Percentiles rank a stretch among this genome's conserved stretches.
Conservation (phyloP, 2,113 vertebrate species). For the Alces alces region DNA sequence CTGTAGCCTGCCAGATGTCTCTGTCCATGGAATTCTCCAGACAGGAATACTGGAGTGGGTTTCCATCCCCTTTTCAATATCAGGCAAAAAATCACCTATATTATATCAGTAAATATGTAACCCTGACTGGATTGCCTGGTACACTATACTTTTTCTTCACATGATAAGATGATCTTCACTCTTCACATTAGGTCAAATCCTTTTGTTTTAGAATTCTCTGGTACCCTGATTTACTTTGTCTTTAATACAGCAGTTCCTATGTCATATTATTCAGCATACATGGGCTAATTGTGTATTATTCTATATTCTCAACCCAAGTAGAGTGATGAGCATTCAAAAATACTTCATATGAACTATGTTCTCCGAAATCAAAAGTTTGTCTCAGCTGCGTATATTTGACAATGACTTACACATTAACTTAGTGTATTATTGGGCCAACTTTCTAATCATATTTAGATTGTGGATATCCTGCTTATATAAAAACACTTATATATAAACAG, state of each 20-base stretch:
- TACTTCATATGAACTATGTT: not conserved
- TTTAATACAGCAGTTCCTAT: not conserved
- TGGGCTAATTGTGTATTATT: not conserved
- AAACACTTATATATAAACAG: not conserved
- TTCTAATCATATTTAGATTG: not conserved
- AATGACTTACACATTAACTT: not conserved
- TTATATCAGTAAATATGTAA: not conserved
- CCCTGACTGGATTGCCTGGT: not conserved
- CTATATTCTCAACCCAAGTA: not conserved
- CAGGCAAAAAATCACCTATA: not conserved
- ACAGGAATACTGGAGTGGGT: not conserved
- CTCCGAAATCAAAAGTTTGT: not conserved
- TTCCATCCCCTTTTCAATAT: not conserved
- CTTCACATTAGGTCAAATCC: not conserved
- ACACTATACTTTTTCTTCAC: not conserved
- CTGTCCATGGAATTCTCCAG: not conserved
- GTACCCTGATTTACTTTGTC: not conserved
- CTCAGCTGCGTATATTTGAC: not conserved
- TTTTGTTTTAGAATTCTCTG: not conserved
- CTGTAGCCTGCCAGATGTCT: not conserved
- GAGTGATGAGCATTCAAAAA: not conserved
- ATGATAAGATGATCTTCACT: not conserved
- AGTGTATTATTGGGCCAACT: not conserved
- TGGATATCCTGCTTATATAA: not conserved
- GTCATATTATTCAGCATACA: not conserved